Evolutionary conservation across 2,113 vertebrate genomes (phyloP), one percentile per base, ranked within the genome.

Genomic region (Seriola rivoliana): DNA sequence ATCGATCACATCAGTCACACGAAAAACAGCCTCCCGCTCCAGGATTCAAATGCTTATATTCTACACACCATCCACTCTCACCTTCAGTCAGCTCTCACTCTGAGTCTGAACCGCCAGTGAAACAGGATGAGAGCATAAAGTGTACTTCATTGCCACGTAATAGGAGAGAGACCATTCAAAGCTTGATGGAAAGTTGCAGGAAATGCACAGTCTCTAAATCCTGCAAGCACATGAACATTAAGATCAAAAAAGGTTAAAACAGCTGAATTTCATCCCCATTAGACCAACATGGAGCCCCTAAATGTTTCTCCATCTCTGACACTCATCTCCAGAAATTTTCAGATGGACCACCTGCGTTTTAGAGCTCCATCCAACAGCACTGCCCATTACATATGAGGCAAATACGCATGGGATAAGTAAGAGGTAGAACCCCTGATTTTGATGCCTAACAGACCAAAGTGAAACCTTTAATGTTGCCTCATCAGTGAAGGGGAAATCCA

Each of bases 1-100:
- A 91, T 93, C 75, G 87, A 90, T 91, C 75, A 71, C 36, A 85
- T 75, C 82, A 68, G 82, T 63, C 55, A 42, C 60, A 60, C 48
- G 58, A 67, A 71, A 69, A 71, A 59, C 66, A 67, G 60, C 76
- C 75, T 66, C 69, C 32, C 21, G 23, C 60, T 55, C 54, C 57
- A 48, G 25, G 48, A 84, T 36, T 17, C 6, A 68, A 69, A 42
- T 8, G 5, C 46, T 50, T 38, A 55, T 7, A 44, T 63, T 32
- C 67, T 17, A 59, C 42, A 76, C 73, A 76, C 60, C 67, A 76
- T 55, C 71, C 21, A 68, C 72, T 23, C 58, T 58, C 71, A 29
- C 55, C 55, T 71, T 48, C 75, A 44, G 5, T 23, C 81, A 11
- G 3, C 78, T 59, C 48, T 12, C 23, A 32, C 36, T 60, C 12